A percentile compares a stretch with the other conserved stretches of the same genome.
These are phyloP conservation scores for Acipenser transmontanus DNA, from an alignment of 2,797 vertebrate genomes.

Conservation along the genomic window DNA sequence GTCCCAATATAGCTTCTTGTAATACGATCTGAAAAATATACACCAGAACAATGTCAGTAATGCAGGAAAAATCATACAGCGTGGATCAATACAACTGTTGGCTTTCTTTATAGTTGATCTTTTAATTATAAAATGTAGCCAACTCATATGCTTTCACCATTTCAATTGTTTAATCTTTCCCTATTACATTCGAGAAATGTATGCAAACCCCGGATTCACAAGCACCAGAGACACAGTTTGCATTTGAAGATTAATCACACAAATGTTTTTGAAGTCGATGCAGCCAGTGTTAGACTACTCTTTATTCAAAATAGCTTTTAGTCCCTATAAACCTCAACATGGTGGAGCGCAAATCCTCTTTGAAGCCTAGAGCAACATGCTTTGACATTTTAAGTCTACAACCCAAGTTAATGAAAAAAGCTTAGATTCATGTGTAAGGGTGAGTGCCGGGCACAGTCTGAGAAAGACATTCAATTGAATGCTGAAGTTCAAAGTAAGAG, in stretches of 20 bases:
- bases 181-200: background rate
- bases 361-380: conserved; percentile 2
- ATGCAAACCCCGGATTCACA: background rate
- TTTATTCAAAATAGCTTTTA: conserved; percentile 3
- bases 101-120: background rate
- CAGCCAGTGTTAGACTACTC: background rate
- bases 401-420: conserved; percentile 2
- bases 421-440: conserved; percentile 1
- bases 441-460: background rate
- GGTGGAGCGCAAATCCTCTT: background rate
- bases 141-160: background rate
- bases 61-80: no score
- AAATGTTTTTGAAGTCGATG: background rate
- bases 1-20: no score
- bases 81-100: background rate
- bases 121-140: background rate
- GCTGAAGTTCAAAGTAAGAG: conserved; percentile 3
- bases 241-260: conserved; percentile 2
- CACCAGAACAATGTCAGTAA: no score
- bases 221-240: background rate
- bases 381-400: conserved; percentile 1
- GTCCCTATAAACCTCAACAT: conserved; percentile 1
- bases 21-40: no score
- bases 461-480: background rate
- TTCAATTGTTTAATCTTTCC: background rate